Conservation (phyloP, 23 tunicate species). For the Halocynthia roretzi region DNA sequence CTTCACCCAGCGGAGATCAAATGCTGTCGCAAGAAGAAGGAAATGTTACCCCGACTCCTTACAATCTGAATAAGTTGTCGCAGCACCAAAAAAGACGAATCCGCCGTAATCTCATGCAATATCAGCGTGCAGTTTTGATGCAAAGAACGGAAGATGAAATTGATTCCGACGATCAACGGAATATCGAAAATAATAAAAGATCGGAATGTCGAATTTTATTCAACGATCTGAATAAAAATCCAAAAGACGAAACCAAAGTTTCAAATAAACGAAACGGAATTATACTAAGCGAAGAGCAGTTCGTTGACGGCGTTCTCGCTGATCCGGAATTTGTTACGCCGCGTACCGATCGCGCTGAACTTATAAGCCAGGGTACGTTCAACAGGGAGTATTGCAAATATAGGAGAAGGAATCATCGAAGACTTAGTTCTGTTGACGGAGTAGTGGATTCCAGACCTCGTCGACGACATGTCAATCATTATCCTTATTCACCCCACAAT, state of each 20-base stretch:
- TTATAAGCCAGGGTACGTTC: slow-evolving; percentile 45
- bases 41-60: background rate
- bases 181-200: slow-evolving; percentile 12
- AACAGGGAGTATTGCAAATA: slow-evolving; percentile 70
- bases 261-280: slow-evolving; percentile 24
- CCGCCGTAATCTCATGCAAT: slow-evolving; percentile 61
- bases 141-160: slow-evolving; percentile 28
- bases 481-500: slow-evolving; percentile 46
- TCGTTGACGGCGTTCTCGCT: slow-evolving; percentile 78
- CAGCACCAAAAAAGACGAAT: slow-evolving; percentile 59
- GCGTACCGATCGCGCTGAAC: slow-evolving; percentile 37
- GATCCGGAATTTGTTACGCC: slow-evolving; percentile 52
- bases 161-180: slow-evolving; percentile 40
- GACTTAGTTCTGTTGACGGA: slow-evolving; percentile 44
- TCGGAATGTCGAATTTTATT: background rate
- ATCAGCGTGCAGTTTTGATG: slow-evolving; percentile 64
- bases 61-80: slow-evolving; percentile 52
- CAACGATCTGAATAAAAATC: background rate
- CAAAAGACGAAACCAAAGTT: slow-evolving; percentile 4
- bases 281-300: slow-evolving; percentile 79
- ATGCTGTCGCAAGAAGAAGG: background rate
- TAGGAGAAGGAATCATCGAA: slow-evolving; percentile 69
- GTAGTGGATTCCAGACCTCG: slow-evolving; percentile 20
- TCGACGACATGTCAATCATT: slow-evolving; percentile 37
- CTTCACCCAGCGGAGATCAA: background rate